These are phyloP conservation scores for Drosophila rhopaloa DNA, from an alignment of 1,140 invertebrate species.

Conservation along the genomic window DNA sequence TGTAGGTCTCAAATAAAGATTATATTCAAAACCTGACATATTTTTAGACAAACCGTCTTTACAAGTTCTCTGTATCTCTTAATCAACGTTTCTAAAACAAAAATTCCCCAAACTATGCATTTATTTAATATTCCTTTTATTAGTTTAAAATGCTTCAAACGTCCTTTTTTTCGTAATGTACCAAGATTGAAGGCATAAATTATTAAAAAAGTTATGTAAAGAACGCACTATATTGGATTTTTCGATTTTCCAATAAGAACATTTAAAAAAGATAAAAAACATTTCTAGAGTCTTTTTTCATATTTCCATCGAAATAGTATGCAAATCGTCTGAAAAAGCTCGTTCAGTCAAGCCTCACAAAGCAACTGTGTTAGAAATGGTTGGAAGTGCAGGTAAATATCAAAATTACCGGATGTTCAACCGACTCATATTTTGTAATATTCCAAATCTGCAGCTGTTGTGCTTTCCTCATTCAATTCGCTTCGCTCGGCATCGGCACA, in stretches of 20 bases:
- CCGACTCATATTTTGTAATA: constrained; percentile 63
- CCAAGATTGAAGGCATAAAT: neutral
- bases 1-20: too few relatives aligned
- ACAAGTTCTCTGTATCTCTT: too few relatives aligned
- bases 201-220: too few relatives aligned
- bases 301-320: constrained; percentile 41
- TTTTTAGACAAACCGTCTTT: too few relatives aligned
- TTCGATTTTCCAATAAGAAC: neutral
- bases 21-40: too few relatives aligned
- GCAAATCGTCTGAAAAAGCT: constrained; percentile 52
- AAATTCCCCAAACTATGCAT: too few relatives aligned
- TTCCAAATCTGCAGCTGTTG: constrained; percentile 55
- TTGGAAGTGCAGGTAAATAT: constrained; percentile 46
- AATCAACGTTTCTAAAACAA: too few relatives aligned
- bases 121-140: too few relatives aligned
- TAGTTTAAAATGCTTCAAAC: too few relatives aligned
- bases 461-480: constrained; percentile 51
- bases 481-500: constrained; percentile 17
- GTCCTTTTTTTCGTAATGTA: too few relatives aligned
- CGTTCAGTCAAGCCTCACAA: constrained; percentile 29
- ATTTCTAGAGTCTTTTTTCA: neutral
- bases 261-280: neutral
- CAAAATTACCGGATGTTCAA: constrained; percentile 37
- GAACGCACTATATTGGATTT: too few relatives aligned
- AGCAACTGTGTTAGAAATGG: constrained; percentile 4